Percentiles rank a stretch among this genome's conserved stretches.
Evolutionary conservation across 2,113 vertebrate species (phyloP).

Genomic region (Pagrus major): DNA sequence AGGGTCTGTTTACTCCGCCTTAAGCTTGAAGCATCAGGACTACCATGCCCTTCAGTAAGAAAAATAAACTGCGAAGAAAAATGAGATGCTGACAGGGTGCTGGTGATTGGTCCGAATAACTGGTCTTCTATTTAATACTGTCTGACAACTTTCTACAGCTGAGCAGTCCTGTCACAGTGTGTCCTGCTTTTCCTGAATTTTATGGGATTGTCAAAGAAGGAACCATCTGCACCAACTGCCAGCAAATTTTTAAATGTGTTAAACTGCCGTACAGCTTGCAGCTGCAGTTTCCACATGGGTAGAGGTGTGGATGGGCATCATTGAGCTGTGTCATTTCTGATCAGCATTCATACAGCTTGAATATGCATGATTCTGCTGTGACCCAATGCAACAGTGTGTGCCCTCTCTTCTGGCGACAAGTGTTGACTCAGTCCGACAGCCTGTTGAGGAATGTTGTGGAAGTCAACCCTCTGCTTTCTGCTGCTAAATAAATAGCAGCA

Average conservation of each 20-base stretch:
- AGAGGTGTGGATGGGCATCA: slow-evolving; percentile 42
- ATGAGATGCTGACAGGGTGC: not conserved
- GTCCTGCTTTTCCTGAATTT: not conserved
- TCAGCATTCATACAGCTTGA: slow-evolving; percentile 30
- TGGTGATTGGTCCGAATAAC: slow-evolving; percentile 15
- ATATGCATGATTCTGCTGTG: not conserved
- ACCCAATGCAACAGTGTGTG: not conserved
- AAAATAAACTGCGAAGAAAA: not conserved
- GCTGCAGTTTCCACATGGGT: slow-evolving; percentile 34
- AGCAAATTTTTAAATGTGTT: slow-evolving; percentile 28
- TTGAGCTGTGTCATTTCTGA: slow-evolving; percentile 55
- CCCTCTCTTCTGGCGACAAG: slow-evolving; percentile 9
- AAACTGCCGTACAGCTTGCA: slow-evolving; percentile 17
- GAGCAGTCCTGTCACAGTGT: not conserved
- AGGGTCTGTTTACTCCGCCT: not conserved
- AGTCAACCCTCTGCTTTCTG: not conserved
- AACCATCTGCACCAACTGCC: slow-evolving; percentile 1
- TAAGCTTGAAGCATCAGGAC: not conserved
- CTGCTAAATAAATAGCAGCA: slow-evolving; percentile 2
- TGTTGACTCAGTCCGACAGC: slow-evolving; percentile 1
- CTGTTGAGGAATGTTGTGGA: not conserved
- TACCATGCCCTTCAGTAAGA: not conserved
- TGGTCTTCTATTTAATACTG: slow-evolving; percentile 4
- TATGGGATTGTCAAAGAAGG: not conserved
- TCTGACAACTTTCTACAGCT: slow-evolving; percentile 30